Conservation (phyloP, 2,113 vertebrate species). For the Trogon surrucura region DNA sequence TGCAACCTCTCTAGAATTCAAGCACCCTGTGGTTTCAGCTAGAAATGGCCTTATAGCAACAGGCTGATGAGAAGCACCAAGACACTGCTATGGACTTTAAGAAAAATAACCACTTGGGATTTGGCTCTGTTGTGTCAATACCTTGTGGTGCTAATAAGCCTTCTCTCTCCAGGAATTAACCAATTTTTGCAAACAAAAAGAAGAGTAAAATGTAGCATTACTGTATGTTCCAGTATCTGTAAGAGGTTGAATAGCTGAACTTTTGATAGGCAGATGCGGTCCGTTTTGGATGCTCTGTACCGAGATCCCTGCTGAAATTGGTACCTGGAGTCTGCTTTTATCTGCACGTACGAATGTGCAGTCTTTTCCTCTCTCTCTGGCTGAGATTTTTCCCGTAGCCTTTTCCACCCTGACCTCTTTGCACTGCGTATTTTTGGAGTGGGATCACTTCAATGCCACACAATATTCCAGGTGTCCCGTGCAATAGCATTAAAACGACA, state of each 20-base stretch:
- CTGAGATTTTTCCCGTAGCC: background rate
- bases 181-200: background rate
- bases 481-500: background rate
- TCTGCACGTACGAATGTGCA: background rate
- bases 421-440: background rate
- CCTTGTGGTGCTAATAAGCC: background rate
- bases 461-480: background rate
- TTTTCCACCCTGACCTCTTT: background rate
- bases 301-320: background rate
- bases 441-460: background rate
- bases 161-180: background rate
- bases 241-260: background rate
- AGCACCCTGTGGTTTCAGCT: background rate
- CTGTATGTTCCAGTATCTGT: background rate
- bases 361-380: background rate
- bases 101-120: background rate
- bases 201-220: background rate
- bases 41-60: background rate
- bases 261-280: background rate
- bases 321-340: background rate
- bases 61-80: background rate
- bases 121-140: rapidly evolving
- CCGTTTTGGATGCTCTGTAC: background rate
- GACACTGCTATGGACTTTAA: background rate
- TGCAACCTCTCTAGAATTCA: background rate